Percentiles rank a stretch among this genome's conserved stretches.
Conservation (phyloP, 2,888 invertebrate genomes). For the Sturmia bella region DNA sequence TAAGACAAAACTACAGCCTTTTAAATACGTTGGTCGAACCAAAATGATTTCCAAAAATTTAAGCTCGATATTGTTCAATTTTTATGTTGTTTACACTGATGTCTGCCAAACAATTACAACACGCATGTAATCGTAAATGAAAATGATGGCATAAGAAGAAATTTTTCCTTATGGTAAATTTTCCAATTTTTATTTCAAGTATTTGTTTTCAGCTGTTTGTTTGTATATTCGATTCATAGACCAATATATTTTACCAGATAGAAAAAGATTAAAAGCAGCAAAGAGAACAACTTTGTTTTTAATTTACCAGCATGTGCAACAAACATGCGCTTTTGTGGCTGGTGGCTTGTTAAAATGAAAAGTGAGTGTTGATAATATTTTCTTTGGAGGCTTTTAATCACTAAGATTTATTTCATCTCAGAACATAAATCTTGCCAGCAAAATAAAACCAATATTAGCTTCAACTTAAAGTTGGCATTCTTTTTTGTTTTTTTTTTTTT, state of each 20-base stretch:
- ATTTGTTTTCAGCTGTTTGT: too few species aligned
- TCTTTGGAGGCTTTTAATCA: constrained; percentile 50
- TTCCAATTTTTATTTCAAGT: too few species aligned
- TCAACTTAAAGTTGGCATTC: constrained; percentile 14
- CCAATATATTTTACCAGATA: too few species aligned
- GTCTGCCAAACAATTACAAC: too few species aligned
- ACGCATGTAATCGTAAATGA: constrained; percentile 15
- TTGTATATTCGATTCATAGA: constrained; percentile 17
- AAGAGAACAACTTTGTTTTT: constrained; percentile 8
- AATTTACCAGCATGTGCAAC: constrained; percentile 28
- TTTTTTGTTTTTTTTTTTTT: neutral
- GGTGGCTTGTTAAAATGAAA: constrained; percentile 13
- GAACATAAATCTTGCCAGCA: constrained; percentile 57
- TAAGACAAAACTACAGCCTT: too few species aligned
- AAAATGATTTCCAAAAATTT: too few species aligned
- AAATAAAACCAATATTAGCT: constrained; percentile 54
- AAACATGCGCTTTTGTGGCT: constrained; percentile 38
- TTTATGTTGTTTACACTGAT: too few species aligned
- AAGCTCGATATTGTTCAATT: too few species aligned
- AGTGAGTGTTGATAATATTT: constrained; percentile 52
- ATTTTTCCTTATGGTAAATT: too few species aligned
- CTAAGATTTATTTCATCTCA: constrained; percentile 50
- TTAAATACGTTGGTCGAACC: too few species aligned
- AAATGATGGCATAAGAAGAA: too few species aligned
- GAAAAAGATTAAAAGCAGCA: neutral